Evolutionary conservation across 1,140 invertebrate genomes (phyloP), one percentile per base, ranked within the genome.

Genomic region (Eumaeus atala): DNA sequence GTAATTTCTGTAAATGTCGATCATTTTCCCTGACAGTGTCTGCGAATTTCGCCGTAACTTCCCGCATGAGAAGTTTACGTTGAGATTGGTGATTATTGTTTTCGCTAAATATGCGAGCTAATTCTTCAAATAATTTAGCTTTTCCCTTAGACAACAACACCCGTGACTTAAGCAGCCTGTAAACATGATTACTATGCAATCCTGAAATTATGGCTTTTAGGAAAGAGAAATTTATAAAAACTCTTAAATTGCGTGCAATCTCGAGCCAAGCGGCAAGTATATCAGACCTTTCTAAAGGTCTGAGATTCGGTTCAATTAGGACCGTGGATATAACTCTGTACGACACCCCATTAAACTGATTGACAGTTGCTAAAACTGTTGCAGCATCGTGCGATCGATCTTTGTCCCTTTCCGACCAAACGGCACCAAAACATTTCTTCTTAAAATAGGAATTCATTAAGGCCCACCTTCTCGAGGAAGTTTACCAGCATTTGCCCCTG

Each of bases 171-270:
- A 95, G 92, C 37, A 99, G 85, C 74, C 98, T 90, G 73, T 97
- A 98, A 11, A 99, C 94, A 2, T 97, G 93, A 87, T 98, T 98
- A 57, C 96, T 97, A 77, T 99, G 97, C 10, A 99, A 88, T 1
- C 96, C 97, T 12, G 97, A 98, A 51, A 99, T 95, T 16, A 99
- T 98, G 10, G 98, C 98, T 86, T 99, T 99, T 2, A 99, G 83
- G n/a, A 97, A 99, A 10, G 97, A 99, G 77, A 99, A 99, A 80
- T 99, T 99, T 84, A 99, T 99, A 14, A 99, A 89, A 51, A 98
- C 91, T 56, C 97, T 90, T 55, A 99, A 84, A 86, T 99, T 97
- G 89, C 98, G 96, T 48, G 98, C 97, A 73, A 99, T 97, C 67
- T 98, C 96, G 57, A 99, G 97, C 98, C 98, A 99, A 58, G 97